Percentiles rank a stretch among this genome's conserved stretches.
These are phyloP conservation scores for Ganaspis brasiliensis DNA, from an alignment of 2,888 invertebrate species.

Conservation along the genomic window DNA sequence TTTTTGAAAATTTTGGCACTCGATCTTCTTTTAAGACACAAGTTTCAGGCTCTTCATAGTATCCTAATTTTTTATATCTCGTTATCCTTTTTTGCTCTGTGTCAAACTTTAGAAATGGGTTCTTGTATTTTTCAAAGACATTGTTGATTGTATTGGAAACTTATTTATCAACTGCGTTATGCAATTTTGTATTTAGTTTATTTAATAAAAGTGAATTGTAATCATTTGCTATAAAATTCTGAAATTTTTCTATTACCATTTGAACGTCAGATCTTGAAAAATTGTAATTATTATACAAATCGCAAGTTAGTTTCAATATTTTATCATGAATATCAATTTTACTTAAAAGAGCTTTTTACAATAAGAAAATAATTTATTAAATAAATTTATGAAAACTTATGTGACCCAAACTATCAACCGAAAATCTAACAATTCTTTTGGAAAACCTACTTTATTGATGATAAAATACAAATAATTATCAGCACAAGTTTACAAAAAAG, in stretches of 20 bases:
- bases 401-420: not conserved
- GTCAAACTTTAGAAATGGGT: slow-evolving; percentile 14
- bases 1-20: slow-evolving; percentile 2
- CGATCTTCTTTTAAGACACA: not conserved
- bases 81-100: slow-evolving; percentile 15
- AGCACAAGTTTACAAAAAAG: no score
- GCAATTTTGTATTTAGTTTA: slow-evolving; percentile 23
- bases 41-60: slow-evolving; percentile 40
- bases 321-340: slow-evolving; percentile 40
- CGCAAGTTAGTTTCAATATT: slow-evolving; percentile 34
- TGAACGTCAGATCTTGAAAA: slow-evolving; percentile 29
- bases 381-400: no score
- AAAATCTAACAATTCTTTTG: no score
- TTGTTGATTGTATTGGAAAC: slow-evolving; percentile 17
- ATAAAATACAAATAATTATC: no score
- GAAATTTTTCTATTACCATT: not conserved
- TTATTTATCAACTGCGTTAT: slow-evolving; percentile 26
- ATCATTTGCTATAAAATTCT: slow-evolving; percentile 27
- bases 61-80: slow-evolving; percentile 40
- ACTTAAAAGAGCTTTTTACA: not conserved
- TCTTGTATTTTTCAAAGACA: slow-evolving; percentile 25
- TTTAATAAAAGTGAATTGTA: slow-evolving; percentile 39
- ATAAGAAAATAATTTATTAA: not conserved
- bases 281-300: slow-evolving; percentile 37
- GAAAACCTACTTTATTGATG: no score